phyloP scores from a whole-genome alignment of 2,113 vertebrate genomes.

The Eidolon helvum region DNA sequence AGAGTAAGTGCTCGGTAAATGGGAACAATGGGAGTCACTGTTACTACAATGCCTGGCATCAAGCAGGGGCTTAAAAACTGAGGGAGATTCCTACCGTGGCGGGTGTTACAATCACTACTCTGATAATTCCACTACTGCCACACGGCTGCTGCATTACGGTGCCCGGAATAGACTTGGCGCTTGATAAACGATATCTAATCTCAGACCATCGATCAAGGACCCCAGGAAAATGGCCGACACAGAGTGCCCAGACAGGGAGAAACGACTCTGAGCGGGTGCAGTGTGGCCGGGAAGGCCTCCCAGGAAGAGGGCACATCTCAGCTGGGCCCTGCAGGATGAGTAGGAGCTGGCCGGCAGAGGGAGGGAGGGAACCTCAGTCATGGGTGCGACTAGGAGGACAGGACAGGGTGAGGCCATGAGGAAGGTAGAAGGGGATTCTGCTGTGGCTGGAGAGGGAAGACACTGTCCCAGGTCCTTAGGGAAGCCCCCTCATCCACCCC shows the following conservation, averaged over 20 bases:
- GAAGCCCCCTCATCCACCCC: background rate
- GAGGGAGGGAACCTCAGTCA: background rate
- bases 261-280: background rate
- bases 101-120: fast-evolving
- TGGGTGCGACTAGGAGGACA: no score
- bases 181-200: background rate
- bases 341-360: background rate
- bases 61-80: background rate
- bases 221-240: background rate
- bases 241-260: background rate
- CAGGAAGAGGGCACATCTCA: background rate
- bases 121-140: fast-evolving
- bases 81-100: fast-evolving
- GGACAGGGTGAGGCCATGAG: background rate
- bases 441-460: background rate
- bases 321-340: background rate
- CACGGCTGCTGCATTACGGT: background rate
- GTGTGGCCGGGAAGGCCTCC: background rate
- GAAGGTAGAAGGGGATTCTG: background rate
- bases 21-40: fast-evolving
- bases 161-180: background rate
- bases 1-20: background rate
- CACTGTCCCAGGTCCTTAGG: background rate
- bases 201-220: background rate
- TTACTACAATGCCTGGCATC: fast-evolving